Evolutionary conservation across 2,888 invertebrate species (phyloP), one percentile per base, ranked within the genome.

Genomic region (Carabus problematicus): DNA sequence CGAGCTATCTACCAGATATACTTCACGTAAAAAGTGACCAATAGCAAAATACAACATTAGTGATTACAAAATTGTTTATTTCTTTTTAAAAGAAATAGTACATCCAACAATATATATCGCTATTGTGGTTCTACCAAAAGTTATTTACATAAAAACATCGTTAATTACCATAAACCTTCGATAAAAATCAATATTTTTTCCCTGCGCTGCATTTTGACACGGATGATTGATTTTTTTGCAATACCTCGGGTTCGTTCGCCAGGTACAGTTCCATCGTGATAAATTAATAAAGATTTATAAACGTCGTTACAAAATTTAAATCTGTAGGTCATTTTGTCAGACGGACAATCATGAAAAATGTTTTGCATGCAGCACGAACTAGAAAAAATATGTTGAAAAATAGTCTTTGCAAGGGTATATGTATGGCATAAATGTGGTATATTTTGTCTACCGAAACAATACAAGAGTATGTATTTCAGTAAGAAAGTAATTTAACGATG

Each of bases 271-370:
- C n/a, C 39, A 39, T 60, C 49, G 52, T 67, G 67, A 67, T 67
- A 67, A 67, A 67, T 67, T 67, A 67, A 67, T 67, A 67, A 52
- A 67, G 59, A 67, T 67, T 67, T 60, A 67, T 67, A 67, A 67
- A 67, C 60, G 67, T 67, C 67, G 67, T 67, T 67, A 67, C 60
- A 66, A 49, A 60, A 60, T 67, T 60, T 67, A 60, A 67, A 60
- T 60, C 67, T 60, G 66, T 66, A 59, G 58, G 19, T 56, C 12
- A n/a, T 56, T 29, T 56, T 56, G 56, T 8, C 56, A 39, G 40
- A 56, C 54, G 14, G 45, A 29, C 45, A 45, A 45, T 14, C 14
- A 45, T 45, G 3, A 12, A 45, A 12, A 45, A n/a, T n/a, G n/a
- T 45, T 12, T 45, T 7, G 7, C 45, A 7, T 3, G 11, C 14